A percentile compares a stretch with the other conserved stretches of the same genome.
phyloP scores from a whole-genome alignment of 2,797 vertebrate species.

The Limosa lapponica region DNA sequence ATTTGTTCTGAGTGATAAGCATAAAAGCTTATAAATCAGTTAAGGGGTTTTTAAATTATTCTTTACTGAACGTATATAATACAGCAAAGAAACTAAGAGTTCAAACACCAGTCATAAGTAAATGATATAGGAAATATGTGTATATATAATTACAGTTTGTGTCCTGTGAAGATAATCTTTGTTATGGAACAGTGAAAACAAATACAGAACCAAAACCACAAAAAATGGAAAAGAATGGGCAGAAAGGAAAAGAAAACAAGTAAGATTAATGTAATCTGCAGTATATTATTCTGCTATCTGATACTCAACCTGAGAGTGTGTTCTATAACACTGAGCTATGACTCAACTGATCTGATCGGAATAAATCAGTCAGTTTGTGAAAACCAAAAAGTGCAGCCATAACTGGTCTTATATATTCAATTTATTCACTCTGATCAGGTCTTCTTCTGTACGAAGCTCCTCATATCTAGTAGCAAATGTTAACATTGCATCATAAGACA shows the following conservation, averaged over 20 bases:
- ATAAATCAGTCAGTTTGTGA: not conserved
- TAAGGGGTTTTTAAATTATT: not conserved
- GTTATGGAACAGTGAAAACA: slow-evolving; percentile 35
- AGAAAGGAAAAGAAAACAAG: slow-evolving; percentile 37
- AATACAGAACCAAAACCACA: slow-evolving; percentile 10
- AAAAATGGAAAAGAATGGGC: not conserved
- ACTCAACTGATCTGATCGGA: not conserved
- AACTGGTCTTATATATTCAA: not conserved
- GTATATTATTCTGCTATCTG: slow-evolving; percentile 30
- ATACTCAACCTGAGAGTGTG: not conserved
- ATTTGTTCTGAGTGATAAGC: not conserved
- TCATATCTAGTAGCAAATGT: not conserved
- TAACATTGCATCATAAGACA: not conserved
- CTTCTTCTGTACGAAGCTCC: not conserved
- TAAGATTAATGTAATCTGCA: slow-evolving; percentile 27
- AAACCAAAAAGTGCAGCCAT: not conserved
- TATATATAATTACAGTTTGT: not conserved
- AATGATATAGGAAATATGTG: not conserved
- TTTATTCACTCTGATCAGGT: not conserved
- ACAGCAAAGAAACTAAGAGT: not conserved
- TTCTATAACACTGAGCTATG: not conserved
- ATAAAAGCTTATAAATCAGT: slow-evolving; percentile 11
- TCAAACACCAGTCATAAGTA: slow-evolving; percentile 28
- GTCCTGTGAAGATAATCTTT: slow-evolving; percentile 34
- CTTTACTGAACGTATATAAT: not conserved